Base-by-base conservation (phyloP, 2,888 invertebrate species). In the Pomacea canaliculata region DNA sequence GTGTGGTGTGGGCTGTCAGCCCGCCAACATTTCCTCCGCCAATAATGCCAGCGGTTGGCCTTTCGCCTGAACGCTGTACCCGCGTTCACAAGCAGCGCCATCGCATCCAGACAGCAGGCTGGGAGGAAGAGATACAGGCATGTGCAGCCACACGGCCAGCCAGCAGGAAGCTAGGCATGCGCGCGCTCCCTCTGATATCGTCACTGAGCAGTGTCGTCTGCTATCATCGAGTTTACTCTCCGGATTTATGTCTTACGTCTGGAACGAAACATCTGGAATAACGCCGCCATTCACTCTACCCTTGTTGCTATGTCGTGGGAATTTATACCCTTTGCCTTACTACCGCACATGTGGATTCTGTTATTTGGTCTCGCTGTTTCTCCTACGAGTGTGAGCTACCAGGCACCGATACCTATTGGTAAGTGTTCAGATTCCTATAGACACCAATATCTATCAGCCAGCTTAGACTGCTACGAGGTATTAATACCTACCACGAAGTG, bases 171-270 rank as follows among this genome's bases (percentile, higher is more conserved):
- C 16, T 12, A 63, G 63, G 19, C 16, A 63, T 63, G 18, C 51
- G 51, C 51, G 51, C 16, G 51, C 51, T 56, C 51, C 51, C 23
- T 63, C 19, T 12, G 63, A 63, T 63, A 63, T n/a, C n/a, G 16
- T 10, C 63, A 63, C 10, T 27, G 48, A 12, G 1, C 9, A 37
- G 68, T 68, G 68, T 68, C 68, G 68, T 68, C 68, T 68, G 68
- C 68, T 68, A 10, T 46, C 37, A 27, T 46, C 68, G 48, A 46
- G 19, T 27, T 68, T 19, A 27, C 68, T 27, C 48, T 7, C 48
- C 37, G 68, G 68, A 68, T 68, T 68, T 68, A 68, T 68, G 68
- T 68, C 68, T 68, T 68, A 27, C 37, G 48, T 68, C 68, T 68
- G 48, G 68, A 37, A 68, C n/a, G 48, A 46, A 46, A 68, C 23